A percentile compares a stretch with the other conserved stretches of the same genome.
These are phyloP conservation scores for Pyrgilauda ruficollis DNA, from an alignment of 2,113 vertebrate genomes.

Conservation along the genomic window DNA sequence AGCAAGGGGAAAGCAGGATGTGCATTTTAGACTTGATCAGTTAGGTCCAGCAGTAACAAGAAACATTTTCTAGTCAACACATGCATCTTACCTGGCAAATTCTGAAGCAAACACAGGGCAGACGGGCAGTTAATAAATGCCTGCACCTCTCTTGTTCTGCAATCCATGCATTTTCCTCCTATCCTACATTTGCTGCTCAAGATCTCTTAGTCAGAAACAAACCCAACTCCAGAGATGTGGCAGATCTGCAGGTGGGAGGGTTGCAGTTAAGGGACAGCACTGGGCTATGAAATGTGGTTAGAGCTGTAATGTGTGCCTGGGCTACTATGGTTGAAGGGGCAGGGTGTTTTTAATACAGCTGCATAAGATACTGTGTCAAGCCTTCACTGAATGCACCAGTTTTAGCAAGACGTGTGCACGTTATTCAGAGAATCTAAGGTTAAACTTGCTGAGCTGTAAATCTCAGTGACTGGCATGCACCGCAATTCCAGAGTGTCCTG, in stretches of 20 bases:
- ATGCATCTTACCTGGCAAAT: neutral
- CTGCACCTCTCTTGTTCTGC: neutral
- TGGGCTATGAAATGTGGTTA: constrained; percentile 49
- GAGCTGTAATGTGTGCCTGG: neutral
- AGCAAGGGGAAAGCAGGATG: neutral
- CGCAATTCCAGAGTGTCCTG: neutral
- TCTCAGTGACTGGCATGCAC: neutral
- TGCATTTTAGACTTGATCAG: neutral
- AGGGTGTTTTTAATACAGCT: neutral
- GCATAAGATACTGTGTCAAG: neutral
- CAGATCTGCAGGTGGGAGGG: constrained; percentile 27
- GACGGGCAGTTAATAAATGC: neutral
- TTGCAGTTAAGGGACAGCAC: constrained; percentile 42
- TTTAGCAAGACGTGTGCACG: neutral
- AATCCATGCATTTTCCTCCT: rapidly evolving
- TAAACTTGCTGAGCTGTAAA: constrained; percentile 35
- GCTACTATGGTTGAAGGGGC: constrained; percentile 7
- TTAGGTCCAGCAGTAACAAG: neutral
- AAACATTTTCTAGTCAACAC: neutral
- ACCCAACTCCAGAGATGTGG: neutral
- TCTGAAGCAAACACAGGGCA: neutral
- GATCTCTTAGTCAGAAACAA: neutral
- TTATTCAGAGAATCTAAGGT: constrained; percentile 34
- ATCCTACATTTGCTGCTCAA: neutral
- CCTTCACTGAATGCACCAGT: neutral